Evolutionary conservation across 2,113 vertebrate genomes (phyloP), one percentile per base, ranked within the genome.

Genomic region (Sitta europaea): DNA sequence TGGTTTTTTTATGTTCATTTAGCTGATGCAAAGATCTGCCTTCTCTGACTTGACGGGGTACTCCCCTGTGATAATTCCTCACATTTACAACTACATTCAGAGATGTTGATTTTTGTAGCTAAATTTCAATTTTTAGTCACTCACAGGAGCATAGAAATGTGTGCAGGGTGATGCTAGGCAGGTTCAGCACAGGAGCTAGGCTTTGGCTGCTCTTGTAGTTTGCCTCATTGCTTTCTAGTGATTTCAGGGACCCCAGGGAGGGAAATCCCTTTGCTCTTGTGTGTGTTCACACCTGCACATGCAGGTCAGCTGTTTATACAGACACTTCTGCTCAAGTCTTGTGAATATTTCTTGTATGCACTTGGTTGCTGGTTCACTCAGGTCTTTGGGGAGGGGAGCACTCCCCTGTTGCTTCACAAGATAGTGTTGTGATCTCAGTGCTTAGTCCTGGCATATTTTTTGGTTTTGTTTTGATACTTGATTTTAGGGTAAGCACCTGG

Each of bases 201-300:
- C 9, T 55, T 81, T 33, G 68, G 23, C 33, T 55, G 59, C 5
- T 61, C 36, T 53, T 27, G 4, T 61, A 27, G 27, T 55, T 65
- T 2, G 9, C 27, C 23, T 57, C 31, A 4, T 27, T 43, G 36
- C 24, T 61, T 65, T 3, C 35, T 33, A 7, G 24, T 33, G 16
- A 35, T 83, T 53, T 17, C 38, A 43, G 21, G 20, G 40, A 21
- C 40, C 23, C 31, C 17, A 3, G 38, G 18, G 40, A 48, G 47
- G 33, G 53, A 86, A n/a, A 33, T 71, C 11, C 13, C 27, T 29
- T 47, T 6, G 38, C 24, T 74, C 29, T 36, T 3, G n/a, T 9
- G 10, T 33, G 10, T 33, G 40, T 83, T 93, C 0, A 1, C 6
- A 18, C 0, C 2, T 35, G 25, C 1, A 1, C 27, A 2, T 24